Conservation (phyloP, 2,113 vertebrate genomes). For the Thamnophis sirtalis region DNA sequence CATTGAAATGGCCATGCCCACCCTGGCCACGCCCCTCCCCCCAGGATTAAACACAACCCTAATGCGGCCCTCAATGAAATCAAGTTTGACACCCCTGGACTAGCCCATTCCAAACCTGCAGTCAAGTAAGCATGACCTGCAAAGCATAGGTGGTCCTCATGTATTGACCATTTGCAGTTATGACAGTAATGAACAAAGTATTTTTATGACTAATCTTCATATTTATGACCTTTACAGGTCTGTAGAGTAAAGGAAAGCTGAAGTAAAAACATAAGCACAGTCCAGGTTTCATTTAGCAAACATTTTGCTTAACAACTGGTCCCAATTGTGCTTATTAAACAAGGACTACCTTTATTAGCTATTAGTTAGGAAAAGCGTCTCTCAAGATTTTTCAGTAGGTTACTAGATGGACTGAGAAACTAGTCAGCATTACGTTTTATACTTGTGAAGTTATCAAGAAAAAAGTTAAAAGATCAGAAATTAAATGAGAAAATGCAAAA, state of each 20-base stretch:
- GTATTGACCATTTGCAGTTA: neutral
- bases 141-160: neutral
- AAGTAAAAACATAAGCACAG: no score
- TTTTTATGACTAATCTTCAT: neutral
- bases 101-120: neutral
- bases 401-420: conserved; percentile 39
- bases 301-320: no score
- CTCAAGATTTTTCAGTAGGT: neutral
- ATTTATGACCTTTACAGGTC: no score
- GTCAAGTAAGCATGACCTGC: neutral
- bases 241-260: no score
- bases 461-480: conserved; percentile 64
- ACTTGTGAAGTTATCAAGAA: conserved; percentile 58
- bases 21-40: no score
- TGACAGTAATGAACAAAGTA: neutral
- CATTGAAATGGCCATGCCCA: no score
- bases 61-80: no score
- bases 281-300: no score
- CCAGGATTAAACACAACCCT: no score
- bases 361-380: neutral
- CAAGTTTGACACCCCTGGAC: neutral
- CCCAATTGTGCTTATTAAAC: no score
- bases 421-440: conserved; percentile 54
- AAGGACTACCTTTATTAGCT: neutral
- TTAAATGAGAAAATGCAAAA: conserved; percentile 61